A percentile compares a stretch with the other conserved stretches of the same genome.
Conservation (phyloP, 2,888 invertebrate species). For the Phytoseiulus persimilis region DNA sequence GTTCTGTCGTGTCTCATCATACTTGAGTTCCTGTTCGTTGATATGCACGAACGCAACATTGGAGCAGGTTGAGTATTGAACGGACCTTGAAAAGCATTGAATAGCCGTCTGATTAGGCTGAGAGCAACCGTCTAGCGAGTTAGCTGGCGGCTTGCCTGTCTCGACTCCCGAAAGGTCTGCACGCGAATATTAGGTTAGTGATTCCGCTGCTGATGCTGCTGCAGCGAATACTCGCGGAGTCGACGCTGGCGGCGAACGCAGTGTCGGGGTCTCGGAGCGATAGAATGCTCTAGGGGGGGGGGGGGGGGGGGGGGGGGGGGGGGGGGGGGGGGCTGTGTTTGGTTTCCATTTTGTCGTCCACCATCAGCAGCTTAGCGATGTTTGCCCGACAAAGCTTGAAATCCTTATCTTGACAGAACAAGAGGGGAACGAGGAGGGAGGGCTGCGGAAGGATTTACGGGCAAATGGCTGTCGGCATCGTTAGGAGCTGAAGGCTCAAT, state of each 20-base stretch:
- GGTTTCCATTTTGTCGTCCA: neutral
- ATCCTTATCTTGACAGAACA: neutral
- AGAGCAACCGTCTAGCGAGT: neutral
- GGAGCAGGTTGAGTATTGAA: slow-evolving; percentile 36
- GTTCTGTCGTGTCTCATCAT: slow-evolving; percentile 33
- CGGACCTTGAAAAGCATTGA: slow-evolving; percentile 8
- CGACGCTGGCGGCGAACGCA: neutral
- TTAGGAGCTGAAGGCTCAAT: no score
- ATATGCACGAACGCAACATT: slow-evolving; percentile 32
- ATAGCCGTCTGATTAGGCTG: neutral
- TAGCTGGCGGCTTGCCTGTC: neutral
- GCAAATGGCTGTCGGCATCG: no score
- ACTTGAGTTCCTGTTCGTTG: slow-evolving; percentile 35
- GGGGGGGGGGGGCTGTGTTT: neutral
- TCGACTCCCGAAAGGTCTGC: neutral
- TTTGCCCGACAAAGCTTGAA: neutral
- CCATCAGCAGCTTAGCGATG: neutral
- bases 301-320: neutral
- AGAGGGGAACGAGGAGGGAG: neutral
- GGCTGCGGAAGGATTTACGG: no score
- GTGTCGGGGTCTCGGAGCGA: neutral
- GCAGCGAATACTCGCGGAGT: neutral
- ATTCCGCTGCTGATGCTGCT: neutral
- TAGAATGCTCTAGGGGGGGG: neutral
- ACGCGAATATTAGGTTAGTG: neutral